Evolutionary conservation across 2,888 invertebrate species (phyloP).

Genomic region (Ditula angustiorana): DNA sequence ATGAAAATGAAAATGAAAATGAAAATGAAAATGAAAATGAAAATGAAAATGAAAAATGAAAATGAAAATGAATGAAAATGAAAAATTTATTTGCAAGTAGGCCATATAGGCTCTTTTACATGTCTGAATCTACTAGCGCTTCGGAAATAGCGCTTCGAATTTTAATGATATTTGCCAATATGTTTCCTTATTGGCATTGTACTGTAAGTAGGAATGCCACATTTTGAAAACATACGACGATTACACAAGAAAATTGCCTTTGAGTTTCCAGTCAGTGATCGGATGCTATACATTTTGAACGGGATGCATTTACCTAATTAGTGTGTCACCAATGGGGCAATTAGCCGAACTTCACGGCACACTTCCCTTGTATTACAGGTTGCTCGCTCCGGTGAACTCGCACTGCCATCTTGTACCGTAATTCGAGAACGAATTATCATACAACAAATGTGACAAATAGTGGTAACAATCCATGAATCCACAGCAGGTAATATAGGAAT

Average conservation of each 20-base stretch:
- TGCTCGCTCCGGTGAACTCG: conserved; percentile 43
- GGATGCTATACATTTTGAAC: conserved; percentile 1
- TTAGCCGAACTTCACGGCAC: conserved; percentile 63
- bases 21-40: too few species aligned
- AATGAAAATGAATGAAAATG: too few species aligned
- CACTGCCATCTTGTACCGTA: background rate
- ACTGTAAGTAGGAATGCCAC: too few species aligned
- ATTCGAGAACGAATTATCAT: background rate
- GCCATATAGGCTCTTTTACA: too few species aligned
- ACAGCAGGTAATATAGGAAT: background rate
- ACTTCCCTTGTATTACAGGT: conserved; percentile 66
- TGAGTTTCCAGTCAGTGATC: background rate
- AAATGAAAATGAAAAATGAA: too few species aligned
- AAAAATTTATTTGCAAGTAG: too few species aligned
- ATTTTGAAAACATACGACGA: background rate
- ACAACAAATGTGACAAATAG: background rate
- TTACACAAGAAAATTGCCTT: background rate
- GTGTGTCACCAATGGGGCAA: conserved; percentile 53
- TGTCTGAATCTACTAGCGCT: too few species aligned
- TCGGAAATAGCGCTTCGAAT: too few species aligned
- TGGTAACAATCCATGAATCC: too few species aligned
- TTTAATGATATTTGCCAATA: background rate
- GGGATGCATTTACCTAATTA: conserved; percentile 37
- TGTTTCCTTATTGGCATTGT: background rate
- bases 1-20: too few species aligned